A percentile compares a stretch with the other conserved stretches of the same genome.
These are phyloP conservation scores for Xenops minutus DNA, from an alignment of 2,797 vertebrate species.

Conservation along the genomic window DNA sequence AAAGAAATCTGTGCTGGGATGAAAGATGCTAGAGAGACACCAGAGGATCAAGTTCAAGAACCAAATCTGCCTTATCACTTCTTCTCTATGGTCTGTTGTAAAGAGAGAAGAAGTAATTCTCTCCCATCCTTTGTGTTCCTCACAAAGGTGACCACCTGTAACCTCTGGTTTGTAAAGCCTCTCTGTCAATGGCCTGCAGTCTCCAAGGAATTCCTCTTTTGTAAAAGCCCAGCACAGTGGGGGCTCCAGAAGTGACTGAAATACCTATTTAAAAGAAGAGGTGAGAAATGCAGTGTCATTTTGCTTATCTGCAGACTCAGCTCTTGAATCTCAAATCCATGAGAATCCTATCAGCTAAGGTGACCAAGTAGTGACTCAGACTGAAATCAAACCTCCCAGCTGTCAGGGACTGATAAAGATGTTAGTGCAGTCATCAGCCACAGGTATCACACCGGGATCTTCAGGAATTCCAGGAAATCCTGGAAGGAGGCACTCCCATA, in stretches of 20 bases:
- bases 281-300: background rate
- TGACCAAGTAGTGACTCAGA: background rate
- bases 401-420: constrained; percentile 28
- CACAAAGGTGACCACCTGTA: background rate
- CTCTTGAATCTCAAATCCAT: background rate
- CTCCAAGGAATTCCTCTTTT: background rate
- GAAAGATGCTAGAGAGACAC: background rate
- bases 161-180: background rate
- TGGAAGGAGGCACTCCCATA: background rate
- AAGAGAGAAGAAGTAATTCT: background rate
- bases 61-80: background rate
- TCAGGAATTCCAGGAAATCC: background rate
- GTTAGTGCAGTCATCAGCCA: background rate
- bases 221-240: background rate
- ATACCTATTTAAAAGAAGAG: background rate
- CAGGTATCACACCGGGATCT: background rate
- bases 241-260: background rate
- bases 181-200: background rate
- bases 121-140: background rate
- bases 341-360: background rate
- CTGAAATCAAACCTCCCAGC: background rate
- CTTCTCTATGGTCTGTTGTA: background rate
- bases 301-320: constrained; percentile 21
- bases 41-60: background rate
- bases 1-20: background rate